Evolutionary conservation across 2,888 invertebrate genomes (phyloP).

Genomic region (Acanthosepion pharaonis): DNA sequence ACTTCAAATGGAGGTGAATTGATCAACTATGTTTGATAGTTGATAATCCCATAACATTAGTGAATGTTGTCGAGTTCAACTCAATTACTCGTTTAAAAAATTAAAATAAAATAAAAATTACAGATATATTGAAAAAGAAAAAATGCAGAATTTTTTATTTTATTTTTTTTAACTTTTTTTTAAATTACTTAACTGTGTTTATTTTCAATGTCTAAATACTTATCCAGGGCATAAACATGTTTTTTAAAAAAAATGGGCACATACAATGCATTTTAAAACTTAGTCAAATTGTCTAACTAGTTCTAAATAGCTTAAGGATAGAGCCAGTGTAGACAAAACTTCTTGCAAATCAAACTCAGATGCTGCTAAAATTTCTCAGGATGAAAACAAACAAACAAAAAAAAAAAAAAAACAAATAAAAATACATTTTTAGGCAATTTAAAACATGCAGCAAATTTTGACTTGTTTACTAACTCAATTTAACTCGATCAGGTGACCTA

Average conservation of each 20-base stretch:
- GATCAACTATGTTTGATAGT: constrained; percentile 37
- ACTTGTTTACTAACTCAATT: not conserved
- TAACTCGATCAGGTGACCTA: constrained; percentile 37
- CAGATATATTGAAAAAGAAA: not conserved
- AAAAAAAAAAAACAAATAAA: not conserved
- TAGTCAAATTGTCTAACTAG: constrained; percentile 45
- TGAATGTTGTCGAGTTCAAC: constrained; percentile 42
- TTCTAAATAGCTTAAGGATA: constrained; percentile 48
- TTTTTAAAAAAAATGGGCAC: not conserved
- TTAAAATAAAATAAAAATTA: constrained; percentile 17
- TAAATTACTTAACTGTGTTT: constrained; percentile 40
- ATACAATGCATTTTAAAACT: constrained; percentile 47
- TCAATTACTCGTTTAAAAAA: constrained; percentile 40
- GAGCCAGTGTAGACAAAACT: constrained; percentile 35
- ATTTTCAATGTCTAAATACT: constrained; percentile 34
- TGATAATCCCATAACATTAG: constrained; percentile 36
- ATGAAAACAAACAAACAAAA: not conserved
- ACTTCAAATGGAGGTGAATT: constrained; percentile 36
- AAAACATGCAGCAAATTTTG: constrained; percentile 45
- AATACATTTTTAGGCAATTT: constrained; percentile 40
- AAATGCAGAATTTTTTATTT: too few species aligned
- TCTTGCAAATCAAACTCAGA: constrained; percentile 39
- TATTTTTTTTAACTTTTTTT: not conserved
- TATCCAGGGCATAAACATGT: constrained; percentile 36
- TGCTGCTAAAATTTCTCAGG: constrained; percentile 45